Percentiles rank a stretch among this genome's conserved stretches.
Conservation (phyloP, 2,888 invertebrate genomes). For the Lamellibrachia columna region DNA sequence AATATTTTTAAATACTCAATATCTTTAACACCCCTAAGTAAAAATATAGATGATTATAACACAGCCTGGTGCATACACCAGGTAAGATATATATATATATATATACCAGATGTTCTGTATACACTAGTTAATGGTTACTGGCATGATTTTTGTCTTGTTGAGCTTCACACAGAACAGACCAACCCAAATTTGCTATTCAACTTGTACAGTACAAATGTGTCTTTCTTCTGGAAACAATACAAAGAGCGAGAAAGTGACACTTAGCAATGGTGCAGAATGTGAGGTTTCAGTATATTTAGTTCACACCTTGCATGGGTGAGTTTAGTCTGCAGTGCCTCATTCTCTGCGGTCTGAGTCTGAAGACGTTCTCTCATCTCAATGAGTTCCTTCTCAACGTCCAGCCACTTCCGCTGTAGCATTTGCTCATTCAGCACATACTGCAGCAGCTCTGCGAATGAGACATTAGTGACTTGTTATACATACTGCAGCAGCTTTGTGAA, state of each 20-base stretch:
- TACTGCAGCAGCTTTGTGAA: slow-evolving; percentile 72
- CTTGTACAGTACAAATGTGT: not conserved
- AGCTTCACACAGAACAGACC: no score
- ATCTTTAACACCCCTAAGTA: no score
- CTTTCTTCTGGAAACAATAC: no score
- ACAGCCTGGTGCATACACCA: not conserved
- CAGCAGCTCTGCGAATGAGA: slow-evolving; percentile 73
- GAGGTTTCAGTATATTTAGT: not conserved
- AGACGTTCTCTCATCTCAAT: slow-evolving; percentile 77
- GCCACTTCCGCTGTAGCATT: slow-evolving; percentile 77
- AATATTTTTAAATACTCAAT: no score
- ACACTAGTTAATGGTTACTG: no score
- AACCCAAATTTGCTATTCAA: no score
- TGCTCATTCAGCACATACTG: slow-evolving; percentile 79
- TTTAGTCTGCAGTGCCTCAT: slow-evolving; percentile 81
- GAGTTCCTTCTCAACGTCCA: slow-evolving; percentile 78
- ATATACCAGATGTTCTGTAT: not conserved
- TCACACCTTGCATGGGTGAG: slow-evolving; percentile 72
- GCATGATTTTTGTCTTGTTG: no score
- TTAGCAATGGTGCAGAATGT: no score
- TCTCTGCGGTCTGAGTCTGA: slow-evolving; percentile 77
- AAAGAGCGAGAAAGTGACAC: no score
- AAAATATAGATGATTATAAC: no score
- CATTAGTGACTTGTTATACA: not conserved
- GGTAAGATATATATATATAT: not conserved